These are phyloP conservation scores for Rallus crepitans DNA, from an alignment of 2,797 vertebrate genomes.

Conservation along the genomic window DNA sequence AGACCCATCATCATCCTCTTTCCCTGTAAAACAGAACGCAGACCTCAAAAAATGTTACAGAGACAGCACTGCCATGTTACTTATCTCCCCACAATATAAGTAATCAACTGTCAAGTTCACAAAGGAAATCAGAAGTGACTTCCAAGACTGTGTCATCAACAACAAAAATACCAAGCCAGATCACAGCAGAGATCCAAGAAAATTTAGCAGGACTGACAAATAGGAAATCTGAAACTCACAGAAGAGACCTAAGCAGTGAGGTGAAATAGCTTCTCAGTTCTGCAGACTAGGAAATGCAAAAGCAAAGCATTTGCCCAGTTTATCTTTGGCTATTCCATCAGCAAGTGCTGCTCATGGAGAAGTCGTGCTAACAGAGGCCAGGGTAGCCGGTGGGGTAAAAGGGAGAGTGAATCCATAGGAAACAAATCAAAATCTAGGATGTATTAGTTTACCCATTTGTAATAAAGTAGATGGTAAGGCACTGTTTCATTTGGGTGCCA, in stretches of 20 bases:
- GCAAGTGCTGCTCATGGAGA: background rate
- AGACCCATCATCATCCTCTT: background rate
- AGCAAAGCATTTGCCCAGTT: fast-evolving
- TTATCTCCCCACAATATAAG: background rate
- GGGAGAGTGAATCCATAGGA: background rate
- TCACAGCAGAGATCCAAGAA: conserved; percentile 6
- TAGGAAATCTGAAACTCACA: background rate
- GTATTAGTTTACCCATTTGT: background rate
- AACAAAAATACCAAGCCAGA: conserved; percentile 13
- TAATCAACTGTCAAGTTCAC: background rate
- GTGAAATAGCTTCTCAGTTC: background rate
- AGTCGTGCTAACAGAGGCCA: background rate
- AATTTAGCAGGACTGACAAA: background rate
- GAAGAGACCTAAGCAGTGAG: background rate
- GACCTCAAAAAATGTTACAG: background rate
- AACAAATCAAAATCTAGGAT: background rate
- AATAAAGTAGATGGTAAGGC: background rate
- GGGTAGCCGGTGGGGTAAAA: background rate
- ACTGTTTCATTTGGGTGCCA: background rate
- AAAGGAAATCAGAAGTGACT: background rate
- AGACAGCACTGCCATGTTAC: background rate
- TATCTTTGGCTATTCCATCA: background rate
- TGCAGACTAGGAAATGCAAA: background rate
- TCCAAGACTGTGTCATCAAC: background rate
- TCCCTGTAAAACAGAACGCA: background rate